Conservation (phyloP, 2,113 vertebrate genomes). For the Coptodon rendalli region DNA sequence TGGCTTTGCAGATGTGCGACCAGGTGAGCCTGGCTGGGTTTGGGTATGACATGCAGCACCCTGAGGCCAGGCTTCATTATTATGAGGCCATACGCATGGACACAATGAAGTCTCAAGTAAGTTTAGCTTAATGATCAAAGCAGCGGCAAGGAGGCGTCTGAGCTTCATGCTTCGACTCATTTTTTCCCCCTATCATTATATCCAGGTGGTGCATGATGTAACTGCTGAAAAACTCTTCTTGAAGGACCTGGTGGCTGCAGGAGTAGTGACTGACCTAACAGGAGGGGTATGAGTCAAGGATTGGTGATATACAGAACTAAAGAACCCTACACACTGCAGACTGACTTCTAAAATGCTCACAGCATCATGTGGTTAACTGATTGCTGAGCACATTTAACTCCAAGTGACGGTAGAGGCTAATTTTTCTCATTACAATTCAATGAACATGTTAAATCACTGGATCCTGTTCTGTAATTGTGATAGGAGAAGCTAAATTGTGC, state of each 20-base stretch:
- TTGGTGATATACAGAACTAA: conserved; percentile 1
- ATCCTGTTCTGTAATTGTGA: background rate
- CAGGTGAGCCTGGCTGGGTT: conserved; percentile 77
- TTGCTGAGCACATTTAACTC: background rate
- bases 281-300: conserved; percentile 58
- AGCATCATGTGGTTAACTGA: background rate
- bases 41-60: conserved; percentile 73
- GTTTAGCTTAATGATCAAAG: background rate
- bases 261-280: conserved; percentile 71
- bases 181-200: background rate
- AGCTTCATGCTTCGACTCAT: background rate
- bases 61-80: conserved; percentile 70
- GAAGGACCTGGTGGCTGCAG: conserved; percentile 63
- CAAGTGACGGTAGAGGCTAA: background rate
- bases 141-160: background rate
- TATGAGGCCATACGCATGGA: conserved; percentile 69
- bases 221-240: conserved; percentile 71
- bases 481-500: background rate
- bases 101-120: conserved; percentile 63
- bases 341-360: conserved; percentile 17
- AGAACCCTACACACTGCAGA: background rate
- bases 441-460: background rate
- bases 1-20: conserved; percentile 76
- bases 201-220: conserved; percentile 74
- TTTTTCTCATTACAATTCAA: background rate